Conservation (phyloP, 2,113 vertebrate species). For the Ctenomys sociabilis region DNA sequence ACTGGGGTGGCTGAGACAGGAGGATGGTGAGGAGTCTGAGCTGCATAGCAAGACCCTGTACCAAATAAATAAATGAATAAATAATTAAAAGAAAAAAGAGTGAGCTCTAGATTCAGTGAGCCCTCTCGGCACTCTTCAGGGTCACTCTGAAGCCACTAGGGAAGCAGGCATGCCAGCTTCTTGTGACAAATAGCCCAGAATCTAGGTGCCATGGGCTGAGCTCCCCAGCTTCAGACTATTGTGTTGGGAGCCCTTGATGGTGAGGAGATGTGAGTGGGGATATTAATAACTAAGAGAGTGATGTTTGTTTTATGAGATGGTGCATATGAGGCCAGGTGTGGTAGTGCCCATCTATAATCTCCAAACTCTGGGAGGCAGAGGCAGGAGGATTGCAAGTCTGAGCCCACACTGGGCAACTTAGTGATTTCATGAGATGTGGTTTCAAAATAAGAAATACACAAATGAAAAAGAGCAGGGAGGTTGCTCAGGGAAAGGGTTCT, state of each 20-base stretch:
- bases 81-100: neutral
- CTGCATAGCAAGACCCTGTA: too few relatives aligned
- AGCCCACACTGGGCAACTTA: neutral
- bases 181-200: neutral
- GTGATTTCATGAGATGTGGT: neutral
- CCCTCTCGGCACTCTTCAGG: neutral
- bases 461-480: neutral
- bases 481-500: neutral
- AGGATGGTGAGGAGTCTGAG: too few relatives aligned
- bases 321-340: neutral
- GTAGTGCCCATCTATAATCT: neutral
- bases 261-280: neutral
- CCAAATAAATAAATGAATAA: too few relatives aligned
- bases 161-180: neutral
- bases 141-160: neutral
- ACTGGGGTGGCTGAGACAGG: too few relatives aligned
- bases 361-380: neutral
- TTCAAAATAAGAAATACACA: neutral
- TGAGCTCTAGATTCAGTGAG: neutral
- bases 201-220: neutral
- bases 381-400: neutral
- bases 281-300: neutral
- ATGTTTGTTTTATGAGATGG: conserved; percentile 29
- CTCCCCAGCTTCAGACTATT: neutral
- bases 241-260: neutral